Evolutionary conservation across 2,888 invertebrate species (phyloP).

Genomic region (Heliconius ethilla): DNA sequence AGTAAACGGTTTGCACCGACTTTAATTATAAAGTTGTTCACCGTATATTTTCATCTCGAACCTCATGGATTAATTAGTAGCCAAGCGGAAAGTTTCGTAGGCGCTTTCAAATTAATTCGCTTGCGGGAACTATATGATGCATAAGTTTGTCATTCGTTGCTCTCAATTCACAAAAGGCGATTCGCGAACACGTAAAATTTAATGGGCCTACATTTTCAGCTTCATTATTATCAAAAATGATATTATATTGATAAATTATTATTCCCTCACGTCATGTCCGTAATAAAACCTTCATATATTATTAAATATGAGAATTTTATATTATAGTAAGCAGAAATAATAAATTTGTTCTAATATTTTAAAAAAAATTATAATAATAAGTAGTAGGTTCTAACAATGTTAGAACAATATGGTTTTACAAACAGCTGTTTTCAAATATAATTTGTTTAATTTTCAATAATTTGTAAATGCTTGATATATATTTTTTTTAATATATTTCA

Average conservation of each 20-base stretch:
- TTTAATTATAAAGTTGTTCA: constrained; percentile 32
- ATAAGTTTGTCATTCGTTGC: constrained; percentile 39
- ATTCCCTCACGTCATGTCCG: background rate
- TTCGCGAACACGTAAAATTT: constrained; percentile 26
- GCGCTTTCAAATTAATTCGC: constrained; percentile 35
- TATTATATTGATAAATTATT: constrained; percentile 4
- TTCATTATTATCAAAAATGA: constrained; percentile 19
- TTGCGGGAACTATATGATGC: constrained; percentile 28
- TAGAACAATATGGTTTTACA: background rate
- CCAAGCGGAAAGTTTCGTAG: constrained; percentile 35
- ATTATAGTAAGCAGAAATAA: background rate
- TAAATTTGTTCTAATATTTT: fast-evolving
- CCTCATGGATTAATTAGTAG: constrained; percentile 34
- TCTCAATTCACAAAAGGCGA: constrained; percentile 21
- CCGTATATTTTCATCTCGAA: constrained; percentile 13
- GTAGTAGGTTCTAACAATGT: background rate
- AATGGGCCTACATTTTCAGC: constrained; percentile 15
- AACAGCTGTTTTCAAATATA: too few relatives aligned
- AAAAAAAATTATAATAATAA: too few relatives aligned
- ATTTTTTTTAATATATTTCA: too few relatives aligned
- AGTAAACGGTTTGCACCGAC: constrained; percentile 16
- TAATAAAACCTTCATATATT: background rate
- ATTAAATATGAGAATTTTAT: background rate
- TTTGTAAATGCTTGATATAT: background rate
- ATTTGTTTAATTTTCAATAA: too few relatives aligned